Conservation (phyloP, 2,113 vertebrate species). For the Nothobranchius furzeri region DNA sequence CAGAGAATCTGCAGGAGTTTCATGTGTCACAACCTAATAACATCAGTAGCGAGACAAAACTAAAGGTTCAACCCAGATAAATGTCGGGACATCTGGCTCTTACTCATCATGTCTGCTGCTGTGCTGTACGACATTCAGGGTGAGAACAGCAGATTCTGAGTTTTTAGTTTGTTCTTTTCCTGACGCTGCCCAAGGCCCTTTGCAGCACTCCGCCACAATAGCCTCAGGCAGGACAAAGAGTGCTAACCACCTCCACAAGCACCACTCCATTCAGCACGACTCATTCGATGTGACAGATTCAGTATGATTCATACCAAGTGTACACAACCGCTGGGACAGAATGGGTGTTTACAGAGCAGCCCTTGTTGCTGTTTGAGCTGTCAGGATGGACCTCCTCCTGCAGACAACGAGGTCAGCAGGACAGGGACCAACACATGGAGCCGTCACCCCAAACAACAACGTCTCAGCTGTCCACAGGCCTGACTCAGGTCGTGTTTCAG, state of each 20-base stretch:
- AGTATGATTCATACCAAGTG: conserved; percentile 29
- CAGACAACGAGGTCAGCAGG: conserved; percentile 32
- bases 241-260: conserved; percentile 34
- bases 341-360: conserved; percentile 24
- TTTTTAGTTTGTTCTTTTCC: conserved; percentile 46
- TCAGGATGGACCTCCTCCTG: conserved; percentile 14
- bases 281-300: conserved; percentile 38
- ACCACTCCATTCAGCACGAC: conserved; percentile 12
- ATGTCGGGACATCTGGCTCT: neutral
- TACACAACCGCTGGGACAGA: conserved; percentile 7
- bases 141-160: conserved; percentile 23
- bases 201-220: neutral
- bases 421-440: conserved; percentile 28
- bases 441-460: conserved; percentile 39
- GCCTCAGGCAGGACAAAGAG: conserved; percentile 23
- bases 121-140: neutral
- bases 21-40: too few species aligned
- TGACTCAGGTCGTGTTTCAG: conserved; percentile 9
- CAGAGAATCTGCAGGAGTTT: too few species aligned
- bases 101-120: neutral
- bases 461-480: conserved; percentile 26
- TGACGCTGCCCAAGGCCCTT: conserved; percentile 11
- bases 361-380: conserved; percentile 23
- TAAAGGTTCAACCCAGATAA: too few species aligned
- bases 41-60: too few species aligned